A percentile compares a stretch with the other conserved stretches of the same genome.
Conservation (phyloP, 2,113 vertebrate genomes). For the Cygnus buccinator region DNA sequence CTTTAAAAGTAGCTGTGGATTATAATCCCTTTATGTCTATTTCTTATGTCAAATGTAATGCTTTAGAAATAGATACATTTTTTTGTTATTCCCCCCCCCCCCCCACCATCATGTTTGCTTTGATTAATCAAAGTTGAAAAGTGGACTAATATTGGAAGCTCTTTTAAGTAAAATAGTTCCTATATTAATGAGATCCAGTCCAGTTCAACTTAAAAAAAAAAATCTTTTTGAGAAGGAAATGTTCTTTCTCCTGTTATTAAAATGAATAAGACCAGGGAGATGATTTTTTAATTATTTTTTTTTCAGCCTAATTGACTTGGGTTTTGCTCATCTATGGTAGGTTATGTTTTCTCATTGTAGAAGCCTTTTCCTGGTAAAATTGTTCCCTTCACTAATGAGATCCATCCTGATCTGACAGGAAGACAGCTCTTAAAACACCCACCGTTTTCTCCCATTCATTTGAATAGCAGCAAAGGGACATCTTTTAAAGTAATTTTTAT, state of each 20-base stretch:
- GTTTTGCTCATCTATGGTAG: conserved; percentile 78
- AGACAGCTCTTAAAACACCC: conserved; percentile 84
- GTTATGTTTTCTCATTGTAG: conserved; percentile 83
- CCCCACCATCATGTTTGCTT: conserved; percentile 55
- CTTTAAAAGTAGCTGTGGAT: conserved; percentile 27
- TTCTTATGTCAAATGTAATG: background rate
- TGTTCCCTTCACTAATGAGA: conserved; percentile 83
- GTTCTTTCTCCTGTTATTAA: conserved; percentile 66
- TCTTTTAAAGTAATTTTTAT: conserved; percentile 81
- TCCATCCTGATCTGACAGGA: conserved; percentile 80
- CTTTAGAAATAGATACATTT: conserved; percentile 37
- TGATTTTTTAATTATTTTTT: conserved; percentile 46
- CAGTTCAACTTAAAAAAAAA: conserved; percentile 60
- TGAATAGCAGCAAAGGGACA: conserved; percentile 83
- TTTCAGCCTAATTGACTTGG: conserved; percentile 75
- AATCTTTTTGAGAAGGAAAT: background rate
- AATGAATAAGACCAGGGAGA: conserved; percentile 65
- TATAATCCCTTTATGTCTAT: background rate
- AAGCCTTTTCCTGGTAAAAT: conserved; percentile 76
- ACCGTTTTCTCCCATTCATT: conserved; percentile 80
- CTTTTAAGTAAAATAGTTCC: conserved; percentile 70
- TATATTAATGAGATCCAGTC: conserved; percentile 73
- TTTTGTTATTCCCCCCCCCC: background rate
- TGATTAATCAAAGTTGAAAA: conserved; percentile 72
- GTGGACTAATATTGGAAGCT: conserved; percentile 63